A percentile compares a stretch with the other conserved stretches of the same genome.
Evolutionary conservation across 1,140 invertebrate genomes (phyloP).

Genomic region (Bombus waltoni): DNA sequence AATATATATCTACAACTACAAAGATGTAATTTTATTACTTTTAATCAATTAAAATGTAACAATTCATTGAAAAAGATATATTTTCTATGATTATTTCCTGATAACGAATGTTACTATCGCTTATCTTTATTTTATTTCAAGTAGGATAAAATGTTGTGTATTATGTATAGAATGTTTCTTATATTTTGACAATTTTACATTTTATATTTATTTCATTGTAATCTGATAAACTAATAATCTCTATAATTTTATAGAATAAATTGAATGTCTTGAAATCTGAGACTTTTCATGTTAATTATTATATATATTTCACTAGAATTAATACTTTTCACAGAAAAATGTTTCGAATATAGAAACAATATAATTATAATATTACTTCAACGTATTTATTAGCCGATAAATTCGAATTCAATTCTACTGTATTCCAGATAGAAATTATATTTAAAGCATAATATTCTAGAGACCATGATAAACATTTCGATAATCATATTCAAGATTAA

Average conservation of each 20-base stretch:
- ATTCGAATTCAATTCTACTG: not conserved
- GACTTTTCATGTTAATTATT: not conserved
- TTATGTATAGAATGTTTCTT: not conserved
- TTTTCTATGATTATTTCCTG: not conserved
- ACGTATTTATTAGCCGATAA: not conserved
- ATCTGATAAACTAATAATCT: not conserved
- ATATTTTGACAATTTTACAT: not conserved
- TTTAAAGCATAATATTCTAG: not conserved
- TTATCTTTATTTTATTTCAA: not conserved
- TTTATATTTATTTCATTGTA: not conserved
- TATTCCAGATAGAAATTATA: not conserved
- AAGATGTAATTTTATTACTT: not conserved
- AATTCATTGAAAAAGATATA: not conserved
- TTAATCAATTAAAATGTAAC: not conserved
- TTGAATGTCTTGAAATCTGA: not conserved
- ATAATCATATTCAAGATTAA: constrained; percentile 43
- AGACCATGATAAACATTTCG: constrained; percentile 9
- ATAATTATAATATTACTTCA: no score
- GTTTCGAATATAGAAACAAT: not conserved
- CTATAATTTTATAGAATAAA: not conserved
- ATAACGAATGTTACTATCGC: not conserved
- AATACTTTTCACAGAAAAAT: not conserved
- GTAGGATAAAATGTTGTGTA: not conserved
- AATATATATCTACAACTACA: not conserved
- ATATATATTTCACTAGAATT: not conserved